phyloP scores from a whole-genome alignment of 2,113 vertebrate genomes.

The Sphyrna mokarran region DNA sequence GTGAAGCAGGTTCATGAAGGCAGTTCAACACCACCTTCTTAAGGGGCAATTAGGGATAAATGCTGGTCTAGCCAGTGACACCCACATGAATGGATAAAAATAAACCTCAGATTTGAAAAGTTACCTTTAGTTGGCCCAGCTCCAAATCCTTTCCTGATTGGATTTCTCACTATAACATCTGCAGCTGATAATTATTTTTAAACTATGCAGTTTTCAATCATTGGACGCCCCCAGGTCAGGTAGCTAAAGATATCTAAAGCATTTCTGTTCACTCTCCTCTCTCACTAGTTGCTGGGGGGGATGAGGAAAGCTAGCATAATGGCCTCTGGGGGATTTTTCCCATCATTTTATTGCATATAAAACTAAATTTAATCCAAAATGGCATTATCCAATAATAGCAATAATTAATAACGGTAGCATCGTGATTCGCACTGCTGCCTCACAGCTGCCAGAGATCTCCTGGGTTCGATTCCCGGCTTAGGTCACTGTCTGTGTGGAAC shows the following conservation, averaged over 20 bases:
- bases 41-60: no score
- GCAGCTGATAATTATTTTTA: neutral
- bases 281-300: neutral
- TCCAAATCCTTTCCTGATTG: neutral
- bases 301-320: neutral
- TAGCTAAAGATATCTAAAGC: neutral
- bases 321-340: neutral
- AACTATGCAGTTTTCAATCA: neutral
- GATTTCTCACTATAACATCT: neutral
- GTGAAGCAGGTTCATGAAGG: no score
- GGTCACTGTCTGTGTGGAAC: no score
- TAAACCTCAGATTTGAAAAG: neutral
- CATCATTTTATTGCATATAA: neutral
- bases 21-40: no score
- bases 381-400: no score
- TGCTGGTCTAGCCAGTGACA: no score
- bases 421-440: no score
- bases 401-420: no score
- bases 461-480: no score
- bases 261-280: neutral
- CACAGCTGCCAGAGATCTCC: no score
- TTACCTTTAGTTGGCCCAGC: neutral
- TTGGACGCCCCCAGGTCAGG: neutral
- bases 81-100: neutral
- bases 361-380: neutral